Percentiles rank a stretch among this genome's conserved stretches.
phyloP scores from a whole-genome alignment of 2,888 invertebrate species.

The Masnerella sp. region DNA sequence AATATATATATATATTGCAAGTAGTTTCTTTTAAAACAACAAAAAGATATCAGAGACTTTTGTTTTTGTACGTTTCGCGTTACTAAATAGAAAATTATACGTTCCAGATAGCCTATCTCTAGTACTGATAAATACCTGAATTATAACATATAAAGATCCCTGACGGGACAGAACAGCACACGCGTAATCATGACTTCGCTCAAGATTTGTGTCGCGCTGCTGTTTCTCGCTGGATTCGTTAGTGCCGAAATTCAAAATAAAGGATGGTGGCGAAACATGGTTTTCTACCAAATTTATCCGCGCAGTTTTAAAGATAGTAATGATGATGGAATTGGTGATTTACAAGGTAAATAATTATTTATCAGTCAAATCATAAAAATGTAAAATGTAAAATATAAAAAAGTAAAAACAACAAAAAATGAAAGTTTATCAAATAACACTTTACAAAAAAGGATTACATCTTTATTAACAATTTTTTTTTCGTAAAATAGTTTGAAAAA shows the following conservation, averaged over 20 bases:
- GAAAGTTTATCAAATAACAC: no score
- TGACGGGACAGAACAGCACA: slow-evolving; percentile 25
- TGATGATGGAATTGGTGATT: slow-evolving; percentile 70
- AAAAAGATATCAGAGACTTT: no score
- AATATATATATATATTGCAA: no score
- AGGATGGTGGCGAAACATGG: slow-evolving; percentile 72
- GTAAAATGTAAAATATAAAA: no score
- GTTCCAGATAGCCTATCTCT: slow-evolving; percentile 59
- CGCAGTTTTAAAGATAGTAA: slow-evolving; percentile 71
- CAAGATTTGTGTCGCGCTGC: slow-evolving; percentile 44
- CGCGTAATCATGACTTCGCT: slow-evolving; percentile 54
- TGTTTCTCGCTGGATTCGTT: slow-evolving; percentile 59
- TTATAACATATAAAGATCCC: slow-evolving; percentile 57
- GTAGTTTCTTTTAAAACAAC: no score
- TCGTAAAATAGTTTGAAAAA: no score
- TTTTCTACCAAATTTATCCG: slow-evolving; percentile 74
- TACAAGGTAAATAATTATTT: slow-evolving; percentile 65
- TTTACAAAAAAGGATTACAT: no score
- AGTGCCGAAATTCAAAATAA: slow-evolving; percentile 65
- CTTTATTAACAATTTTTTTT: no score
- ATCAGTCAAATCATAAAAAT: no score
- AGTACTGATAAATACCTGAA: slow-evolving; percentile 27
- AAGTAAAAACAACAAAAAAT: no score
- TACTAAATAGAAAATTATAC: background rate
- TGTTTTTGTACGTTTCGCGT: no score